Evolutionary conservation across 2,113 vertebrate genomes (phyloP), one percentile per base, ranked within the genome.

Genomic region (Pachypanchax playfairii): DNA sequence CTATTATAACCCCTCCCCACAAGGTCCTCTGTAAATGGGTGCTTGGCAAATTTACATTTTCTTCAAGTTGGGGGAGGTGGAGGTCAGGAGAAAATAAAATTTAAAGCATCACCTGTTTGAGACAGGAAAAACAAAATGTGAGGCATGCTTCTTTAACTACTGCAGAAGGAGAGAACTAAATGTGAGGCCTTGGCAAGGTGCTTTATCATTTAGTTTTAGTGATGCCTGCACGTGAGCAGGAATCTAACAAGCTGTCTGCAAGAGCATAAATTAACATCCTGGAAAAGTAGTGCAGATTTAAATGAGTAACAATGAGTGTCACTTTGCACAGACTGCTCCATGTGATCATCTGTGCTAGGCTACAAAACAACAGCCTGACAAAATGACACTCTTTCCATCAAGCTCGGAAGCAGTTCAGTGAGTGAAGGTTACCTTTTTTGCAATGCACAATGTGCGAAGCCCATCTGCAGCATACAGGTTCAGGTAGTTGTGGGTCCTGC

Each of bases 391-490:
- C 22, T 43, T 46, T 44, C 48, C 6, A 4, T 14, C 12, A 15
- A 28, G n/a, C n/a, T 49, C 43, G 58, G 1, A 46, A 50, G 57
- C 50, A 25, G 17, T 26, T 35, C 22, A 65, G 69, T 55, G 20
- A 63, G 3, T 28, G 20, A 43, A 17, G 22, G 18, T 50, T 91
- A 98, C 97, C 93, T 94, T 94, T 87, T 97, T 98, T 46, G 97
- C 97, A 12, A 99, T 98, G 86, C 97, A 99, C n/a, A 99, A 87
- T 0, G 97, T 98, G 6, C 97, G 87, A 7, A 99, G 92, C 33
- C 97, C 97, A 43, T 97, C 93, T 22, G 93, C 91, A 3, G 96
- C 97, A 3, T 99, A 98, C 28, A 93, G 88, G 87, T 98, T 96
- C 82, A 99, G 93, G 87, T 94, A 96, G 86, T 94, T 92, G 83